Conservation (phyloP, 2,888 invertebrate genomes). For the Meta bourneti region DNA sequence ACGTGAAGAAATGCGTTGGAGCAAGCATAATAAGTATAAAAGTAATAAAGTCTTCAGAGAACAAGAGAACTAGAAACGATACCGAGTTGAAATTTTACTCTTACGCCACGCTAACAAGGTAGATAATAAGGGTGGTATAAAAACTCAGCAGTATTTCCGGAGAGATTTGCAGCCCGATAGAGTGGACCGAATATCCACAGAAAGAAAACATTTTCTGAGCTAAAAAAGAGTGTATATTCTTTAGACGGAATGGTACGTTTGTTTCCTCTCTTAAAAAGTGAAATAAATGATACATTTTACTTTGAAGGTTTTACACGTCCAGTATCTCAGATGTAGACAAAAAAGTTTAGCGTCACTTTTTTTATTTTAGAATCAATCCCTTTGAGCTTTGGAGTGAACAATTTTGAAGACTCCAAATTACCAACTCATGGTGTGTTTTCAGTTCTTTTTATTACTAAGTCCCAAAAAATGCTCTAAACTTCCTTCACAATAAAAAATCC, state of each 20-base stretch:
- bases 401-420: not conserved
- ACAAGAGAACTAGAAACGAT: not conserved
- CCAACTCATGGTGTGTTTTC: not conserved
- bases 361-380: not conserved
- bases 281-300: not conserved
- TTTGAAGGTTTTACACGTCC: not conserved
- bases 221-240: not conserved
- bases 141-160: slow-evolving; percentile 1
- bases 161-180: not conserved
- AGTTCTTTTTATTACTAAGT: not conserved
- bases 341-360: not conserved
- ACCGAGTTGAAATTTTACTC: not conserved
- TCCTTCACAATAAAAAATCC: not conserved
- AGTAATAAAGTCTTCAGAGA: not conserved
- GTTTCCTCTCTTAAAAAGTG: not conserved
- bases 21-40: not conserved
- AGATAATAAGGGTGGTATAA: not conserved
- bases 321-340: not conserved
- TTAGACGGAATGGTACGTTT: not conserved
- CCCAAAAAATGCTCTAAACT: not conserved
- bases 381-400: not conserved
- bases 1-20: no score
- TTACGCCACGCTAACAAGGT: slow-evolving; percentile 7
- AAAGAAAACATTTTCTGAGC: not conserved
- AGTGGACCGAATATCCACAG: not conserved